Conservation (phyloP, 1,140 invertebrate species). For the Drosophila dunni region DNA sequence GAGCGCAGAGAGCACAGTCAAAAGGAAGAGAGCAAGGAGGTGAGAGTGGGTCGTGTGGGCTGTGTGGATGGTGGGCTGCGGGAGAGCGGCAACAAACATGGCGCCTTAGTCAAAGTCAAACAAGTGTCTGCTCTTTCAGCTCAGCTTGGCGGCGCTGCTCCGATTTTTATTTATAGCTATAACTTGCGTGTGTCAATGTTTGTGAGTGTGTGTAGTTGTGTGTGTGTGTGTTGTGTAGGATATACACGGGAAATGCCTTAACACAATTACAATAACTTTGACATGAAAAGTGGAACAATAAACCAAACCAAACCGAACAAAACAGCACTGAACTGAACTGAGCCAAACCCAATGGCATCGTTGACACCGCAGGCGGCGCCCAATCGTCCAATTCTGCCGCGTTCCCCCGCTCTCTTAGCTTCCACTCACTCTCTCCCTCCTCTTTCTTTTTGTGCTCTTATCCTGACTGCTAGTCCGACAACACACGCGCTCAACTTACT, state of each 20-base stretch:
- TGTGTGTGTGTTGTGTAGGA: constrained; percentile 53
- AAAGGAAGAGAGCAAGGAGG: not conserved
- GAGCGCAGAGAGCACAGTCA: constrained; percentile 1
- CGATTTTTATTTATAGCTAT: constrained; percentile 74
- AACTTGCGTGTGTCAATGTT: constrained; percentile 7
- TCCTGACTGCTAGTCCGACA: constrained; percentile 15
- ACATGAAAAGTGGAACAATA: constrained; percentile 83
- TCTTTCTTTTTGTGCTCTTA: not conserved
- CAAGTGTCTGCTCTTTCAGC: constrained; percentile 56
- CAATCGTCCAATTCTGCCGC: constrained; percentile 45
- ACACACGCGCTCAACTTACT: constrained; percentile 61
- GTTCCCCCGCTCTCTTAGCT: not conserved
- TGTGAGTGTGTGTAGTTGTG: constrained; percentile 32
- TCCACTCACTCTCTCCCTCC: not conserved
- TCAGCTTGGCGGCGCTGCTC: constrained; percentile 9
- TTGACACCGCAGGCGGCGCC: constrained; percentile 68
- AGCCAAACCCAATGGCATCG: constrained; percentile 45
- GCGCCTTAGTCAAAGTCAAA: constrained; percentile 69
- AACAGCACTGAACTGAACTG: constrained; percentile 45
- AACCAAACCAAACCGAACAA: constrained; percentile 69
- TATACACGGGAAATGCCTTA: constrained; percentile 82
- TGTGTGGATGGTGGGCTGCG: constrained; percentile 9
- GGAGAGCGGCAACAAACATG: constrained; percentile 42
- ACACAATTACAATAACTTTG: constrained; percentile 82
- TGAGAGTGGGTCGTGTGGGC: constrained; percentile 11